Evolutionary conservation across 2,797 vertebrate species (phyloP), one percentile per base, ranked within the genome.

Genomic region (Percopsis omiscomaycus): DNA sequence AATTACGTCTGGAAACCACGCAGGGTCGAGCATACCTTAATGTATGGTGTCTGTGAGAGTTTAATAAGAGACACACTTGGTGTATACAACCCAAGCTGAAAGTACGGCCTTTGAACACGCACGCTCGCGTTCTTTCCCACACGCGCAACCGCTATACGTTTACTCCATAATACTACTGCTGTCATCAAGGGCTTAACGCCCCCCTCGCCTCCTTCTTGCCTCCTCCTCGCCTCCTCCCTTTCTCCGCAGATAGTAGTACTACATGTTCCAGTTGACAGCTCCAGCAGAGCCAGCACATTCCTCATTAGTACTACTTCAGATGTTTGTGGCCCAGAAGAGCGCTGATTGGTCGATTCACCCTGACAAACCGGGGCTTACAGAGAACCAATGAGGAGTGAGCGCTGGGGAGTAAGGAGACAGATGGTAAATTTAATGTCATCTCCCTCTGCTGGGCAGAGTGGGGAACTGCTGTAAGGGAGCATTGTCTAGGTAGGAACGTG

Each of bases 301-400:
- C 90, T 90, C 86, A 91, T 91, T 89, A 88, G 92, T 92, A 92
- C 92, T 90, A 89, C 92, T 93, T 93, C 88, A 91, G 91, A 92
- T 88, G 91, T 88, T 92, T 92, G 93, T 80, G 83, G 78, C 84
- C 83, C 79, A 92, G 84, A 67, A 83, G 79, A 49, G 13, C 37
- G 68, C 73, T 55, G 85, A 94, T 91, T 94, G 94, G 94, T 85
- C 79, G 72, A 62, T 76, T 74, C 42, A 71, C 77, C 75, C 70
- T 82, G 81, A 92, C 88, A 86, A 37, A 37, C 37, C 83, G 64
- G 73, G 73, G 65, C 72, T 68, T 11, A 47, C 65, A 49, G 64
- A 50, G 71, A 88, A 68, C 93, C 91, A 95, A 94, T 94, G 84
- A 89, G 77, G 60, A 86, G 66, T 1, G 66, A 8, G 59, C 75